Conservation (phyloP, 2,888 invertebrate species). For the Agrenia bidenticulata region DNA sequence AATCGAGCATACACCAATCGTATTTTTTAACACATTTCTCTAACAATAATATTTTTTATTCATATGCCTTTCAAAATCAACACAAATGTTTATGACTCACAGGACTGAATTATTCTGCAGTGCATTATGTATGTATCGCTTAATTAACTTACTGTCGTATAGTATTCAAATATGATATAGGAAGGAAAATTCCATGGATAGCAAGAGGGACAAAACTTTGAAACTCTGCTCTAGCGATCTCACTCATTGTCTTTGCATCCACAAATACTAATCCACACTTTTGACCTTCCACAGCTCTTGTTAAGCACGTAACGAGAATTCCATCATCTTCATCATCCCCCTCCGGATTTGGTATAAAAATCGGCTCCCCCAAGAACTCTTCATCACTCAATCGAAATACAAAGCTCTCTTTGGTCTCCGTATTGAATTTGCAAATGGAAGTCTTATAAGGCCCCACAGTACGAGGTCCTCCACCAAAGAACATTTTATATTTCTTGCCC, state of each 20-base stretch:
- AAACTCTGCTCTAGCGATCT: conserved; percentile 56
- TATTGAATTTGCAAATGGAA: conserved; percentile 46
- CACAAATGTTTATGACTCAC: too few species aligned
- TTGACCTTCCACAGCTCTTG: conserved; percentile 51
- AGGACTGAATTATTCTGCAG: too few species aligned
- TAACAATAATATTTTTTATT: too few species aligned
- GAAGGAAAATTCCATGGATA: conserved; percentile 54
- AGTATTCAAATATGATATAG: not conserved
- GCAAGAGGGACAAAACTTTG: conserved; percentile 53
- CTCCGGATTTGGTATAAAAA: conserved; percentile 58
- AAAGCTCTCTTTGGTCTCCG: conserved; percentile 41
- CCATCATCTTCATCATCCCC: conserved; percentile 58
- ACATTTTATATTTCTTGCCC: conserved; percentile 58
- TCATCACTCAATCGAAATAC: conserved; percentile 40
- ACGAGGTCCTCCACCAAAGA: conserved; percentile 58
- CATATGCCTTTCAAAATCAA: too few species aligned
- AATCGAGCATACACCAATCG: too few species aligned
- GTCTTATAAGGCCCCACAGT: conserved; percentile 54
- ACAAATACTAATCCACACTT: conserved; percentile 55
- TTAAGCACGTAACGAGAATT: conserved; percentile 54
- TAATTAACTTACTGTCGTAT: too few species aligned
- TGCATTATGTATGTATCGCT: too few species aligned
- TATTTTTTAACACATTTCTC: too few species aligned
- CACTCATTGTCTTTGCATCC: conserved; percentile 56
- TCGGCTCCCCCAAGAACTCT: conserved; percentile 56